Conservation (phyloP, 2,797 vertebrate genomes). For the Sparidentex hasta region DNA sequence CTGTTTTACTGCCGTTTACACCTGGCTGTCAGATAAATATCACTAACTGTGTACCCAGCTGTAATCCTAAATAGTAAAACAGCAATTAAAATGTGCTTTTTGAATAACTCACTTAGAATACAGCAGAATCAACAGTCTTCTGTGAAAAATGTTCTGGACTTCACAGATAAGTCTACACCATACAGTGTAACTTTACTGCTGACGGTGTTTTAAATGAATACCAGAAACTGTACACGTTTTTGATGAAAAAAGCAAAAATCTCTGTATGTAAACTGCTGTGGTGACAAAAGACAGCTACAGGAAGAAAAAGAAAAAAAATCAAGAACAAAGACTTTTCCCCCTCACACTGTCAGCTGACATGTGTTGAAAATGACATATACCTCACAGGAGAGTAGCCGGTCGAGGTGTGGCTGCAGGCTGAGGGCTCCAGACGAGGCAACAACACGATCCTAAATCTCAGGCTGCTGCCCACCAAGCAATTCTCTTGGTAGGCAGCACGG, state of each 20-base stretch:
- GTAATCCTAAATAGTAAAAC: conserved; percentile 8
- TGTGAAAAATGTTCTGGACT: not conserved
- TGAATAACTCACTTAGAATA: conserved; percentile 2
- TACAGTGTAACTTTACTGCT: too few relatives aligned
- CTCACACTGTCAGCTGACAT: conserved; percentile 11
- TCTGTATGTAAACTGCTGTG: not conserved
- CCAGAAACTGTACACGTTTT: not conserved
- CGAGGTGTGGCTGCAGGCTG: conserved; percentile 61
- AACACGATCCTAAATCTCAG: conserved; percentile 82
- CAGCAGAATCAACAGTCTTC: not conserved
- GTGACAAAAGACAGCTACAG: not conserved
- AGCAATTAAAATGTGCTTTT: conserved; percentile 19
- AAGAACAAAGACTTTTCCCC: conserved; percentile 4
- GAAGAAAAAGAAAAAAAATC: not conserved
- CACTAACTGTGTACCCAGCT: conserved; percentile 14
- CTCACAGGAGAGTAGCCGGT: conserved; percentile 40
- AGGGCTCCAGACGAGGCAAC: conserved; percentile 50
- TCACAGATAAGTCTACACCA: not conserved
- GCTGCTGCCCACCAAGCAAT: conserved; percentile 81
- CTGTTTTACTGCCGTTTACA: conserved; percentile 19
- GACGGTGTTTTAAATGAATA: not conserved
- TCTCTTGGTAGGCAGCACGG: conserved; percentile 75
- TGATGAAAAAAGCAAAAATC: not conserved
- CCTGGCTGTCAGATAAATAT: conserved; percentile 9
- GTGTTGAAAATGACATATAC: conserved; percentile 38